Base-by-base conservation (phyloP, 2,888 invertebrate species). In the Omphaloscelis lunosa region DNA sequence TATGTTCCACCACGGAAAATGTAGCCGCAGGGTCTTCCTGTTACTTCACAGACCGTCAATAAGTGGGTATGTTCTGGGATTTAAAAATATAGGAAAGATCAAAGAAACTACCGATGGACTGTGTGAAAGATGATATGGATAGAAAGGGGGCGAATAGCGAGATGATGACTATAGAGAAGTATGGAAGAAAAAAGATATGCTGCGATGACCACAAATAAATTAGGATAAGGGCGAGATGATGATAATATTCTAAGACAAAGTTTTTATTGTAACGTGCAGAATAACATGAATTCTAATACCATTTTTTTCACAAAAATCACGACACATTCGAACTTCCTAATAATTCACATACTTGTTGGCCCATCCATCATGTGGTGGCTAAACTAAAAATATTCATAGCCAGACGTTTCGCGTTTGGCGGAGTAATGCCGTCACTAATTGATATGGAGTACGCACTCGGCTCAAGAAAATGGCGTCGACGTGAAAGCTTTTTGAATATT, bases 401-500 rank as follows among this genome's bases (percentile, higher is more conserved):
- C 78, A 82, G 80, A 84, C 88, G 79, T 89, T 87, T 73, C 87
- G 79, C 83, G 82, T 86, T 88, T 82, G 81, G 75, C 70, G 77
- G 62, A 78, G 81, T 91, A 89, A 90, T 91, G 89, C 88, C 88
- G 88, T 88, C 86, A 88, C 89, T 93, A 93, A 93, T 93, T 93
- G 92, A 91, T 91, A 91, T 87, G 86, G 89, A 92, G 92, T 90
- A 89, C 90, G 91, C 89, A 90, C 91, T 91, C 77, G 77, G 87
- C 87, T 82, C 77, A 89, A 90, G 89, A 89, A 91, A 92, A 91
- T 90, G 89, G 89, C 90, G 87, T 69, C 79, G 80, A 82, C 89
- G 88, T 88, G 87, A 91, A 84, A 88, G 90, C 88, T 89, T 88
- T 90, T 90, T 92, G 91, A 93, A 93, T 93, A 93, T 93, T 93